Evolutionary conservation across 2,113 vertebrate genomes (phyloP).

Genomic region (Trachemys scripta): DNA sequence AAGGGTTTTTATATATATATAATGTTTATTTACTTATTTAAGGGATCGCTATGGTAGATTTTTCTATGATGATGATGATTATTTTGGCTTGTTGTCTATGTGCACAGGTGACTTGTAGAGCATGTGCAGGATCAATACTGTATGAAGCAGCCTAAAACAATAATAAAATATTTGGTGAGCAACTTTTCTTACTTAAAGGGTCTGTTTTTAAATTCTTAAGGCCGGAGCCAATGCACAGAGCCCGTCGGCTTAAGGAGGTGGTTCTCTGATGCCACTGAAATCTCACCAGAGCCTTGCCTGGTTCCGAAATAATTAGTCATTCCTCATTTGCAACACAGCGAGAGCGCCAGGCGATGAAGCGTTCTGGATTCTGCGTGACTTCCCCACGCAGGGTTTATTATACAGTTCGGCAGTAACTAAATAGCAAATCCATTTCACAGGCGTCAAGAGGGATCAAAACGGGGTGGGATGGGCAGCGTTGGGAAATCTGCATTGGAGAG

Average conservation of each 20-base stretch:
- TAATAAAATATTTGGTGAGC: slow-evolving; percentile 88
- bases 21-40: slow-evolving; percentile 99
- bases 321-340: not conserved
- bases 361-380: not conserved
- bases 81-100: slow-evolving; percentile 91
- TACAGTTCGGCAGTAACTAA: not conserved
- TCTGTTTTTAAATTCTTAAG: slow-evolving; percentile 59
- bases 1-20: slow-evolving; percentile 88
- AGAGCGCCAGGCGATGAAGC: not conserved
- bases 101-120: slow-evolving; percentile 90
- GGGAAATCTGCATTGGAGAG: no score
- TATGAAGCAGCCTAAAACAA: slow-evolving; percentile 86
- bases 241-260: not conserved
- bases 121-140: slow-evolving; percentile 84
- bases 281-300: not conserved
- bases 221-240: slow-evolving; percentile 20
- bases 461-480: not conserved
- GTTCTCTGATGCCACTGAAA: slow-evolving; percentile 22
- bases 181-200: slow-evolving; percentile 68
- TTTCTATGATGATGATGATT: slow-evolving; percentile 75
- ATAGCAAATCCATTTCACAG: not conserved
- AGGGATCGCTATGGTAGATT: slow-evolving; percentile 89
- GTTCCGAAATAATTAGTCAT: not conserved
- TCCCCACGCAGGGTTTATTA: not conserved
- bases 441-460: not conserved